phyloP scores from a whole-genome alignment of 2,113 vertebrate genomes.

The Motacilla tschutschensis region DNA sequence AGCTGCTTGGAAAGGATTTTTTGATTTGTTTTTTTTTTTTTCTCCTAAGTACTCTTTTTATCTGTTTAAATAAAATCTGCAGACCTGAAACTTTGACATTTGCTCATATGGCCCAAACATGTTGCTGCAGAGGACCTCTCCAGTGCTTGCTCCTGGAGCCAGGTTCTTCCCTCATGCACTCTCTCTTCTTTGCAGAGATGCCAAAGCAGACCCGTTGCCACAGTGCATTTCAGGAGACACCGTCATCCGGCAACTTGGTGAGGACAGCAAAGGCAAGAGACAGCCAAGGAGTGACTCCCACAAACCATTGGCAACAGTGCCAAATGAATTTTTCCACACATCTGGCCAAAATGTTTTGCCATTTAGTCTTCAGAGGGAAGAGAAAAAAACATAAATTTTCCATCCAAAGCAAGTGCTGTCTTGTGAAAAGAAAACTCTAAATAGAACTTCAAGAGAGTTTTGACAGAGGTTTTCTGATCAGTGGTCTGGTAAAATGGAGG shows the following conservation, averaged over 20 bases:
- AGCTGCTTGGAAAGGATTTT: background rate
- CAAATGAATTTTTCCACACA: background rate
- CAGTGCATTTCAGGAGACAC: background rate
- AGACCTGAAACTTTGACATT: background rate
- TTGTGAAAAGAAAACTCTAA: background rate
- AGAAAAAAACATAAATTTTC: background rate
- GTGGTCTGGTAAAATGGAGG: background rate
- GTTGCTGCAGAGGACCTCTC: background rate
- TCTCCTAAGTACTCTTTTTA: background rate
- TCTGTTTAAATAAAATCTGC: background rate
- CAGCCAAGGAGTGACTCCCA: constrained; percentile 16
- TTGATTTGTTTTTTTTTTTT: background rate
- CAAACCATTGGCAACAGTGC: background rate
- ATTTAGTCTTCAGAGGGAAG: background rate
- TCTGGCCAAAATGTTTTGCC: background rate
- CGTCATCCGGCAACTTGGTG: background rate
- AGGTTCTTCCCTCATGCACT: background rate
- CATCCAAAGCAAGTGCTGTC: background rate
- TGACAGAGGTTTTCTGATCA: background rate
- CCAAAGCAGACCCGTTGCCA: background rate
- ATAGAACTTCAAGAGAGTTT: background rate
- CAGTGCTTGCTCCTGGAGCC: background rate
- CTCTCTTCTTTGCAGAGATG: background rate
- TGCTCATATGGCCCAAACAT: background rate
- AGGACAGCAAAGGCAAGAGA: background rate